Conservation (phyloP, 2,888 invertebrate genomes). For the Sinopyrophorus schimmeli region DNA sequence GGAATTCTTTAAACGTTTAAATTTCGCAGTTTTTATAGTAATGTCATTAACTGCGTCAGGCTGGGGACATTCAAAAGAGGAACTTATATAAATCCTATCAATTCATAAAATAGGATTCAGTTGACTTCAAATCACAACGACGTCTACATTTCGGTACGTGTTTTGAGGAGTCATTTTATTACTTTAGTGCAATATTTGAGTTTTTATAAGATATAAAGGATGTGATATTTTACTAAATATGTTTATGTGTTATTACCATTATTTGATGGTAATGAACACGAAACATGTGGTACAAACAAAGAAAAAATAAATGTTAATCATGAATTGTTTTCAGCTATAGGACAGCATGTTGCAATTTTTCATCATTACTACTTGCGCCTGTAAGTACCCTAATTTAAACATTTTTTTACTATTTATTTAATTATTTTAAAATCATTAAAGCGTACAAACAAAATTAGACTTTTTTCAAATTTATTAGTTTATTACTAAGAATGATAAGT, state of each 20-base stretch:
- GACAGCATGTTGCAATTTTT: constrained; percentile 29
- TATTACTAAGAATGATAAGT: no score
- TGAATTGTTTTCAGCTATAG: constrained; percentile 17
- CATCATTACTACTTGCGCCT: constrained; percentile 35
- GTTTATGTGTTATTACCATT: constrained; percentile 7
- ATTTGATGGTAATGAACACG: constrained; percentile 8
- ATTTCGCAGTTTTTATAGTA: constrained; percentile 25
- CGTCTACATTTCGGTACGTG: constrained; percentile 18
- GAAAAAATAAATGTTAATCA: no score
- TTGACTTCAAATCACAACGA: constrained; percentile 3
- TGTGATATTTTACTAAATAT: no score
- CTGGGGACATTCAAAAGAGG: constrained; percentile 19
- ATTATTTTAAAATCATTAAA: no score
- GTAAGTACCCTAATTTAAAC: constrained; percentile 32
- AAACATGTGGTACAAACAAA: no score
- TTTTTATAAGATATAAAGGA: no score
- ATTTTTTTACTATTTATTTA: no score
- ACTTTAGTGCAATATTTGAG: no score
- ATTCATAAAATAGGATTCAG: constrained; percentile 8
- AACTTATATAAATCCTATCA: constrained; percentile 29
- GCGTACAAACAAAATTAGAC: no score
- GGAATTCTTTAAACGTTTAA: constrained; percentile 17
- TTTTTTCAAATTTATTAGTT: no score
- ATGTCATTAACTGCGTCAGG: constrained; percentile 13
- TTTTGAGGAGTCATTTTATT: no score